A percentile compares a stretch with the other conserved stretches of the same genome.
phyloP scores from a whole-genome alignment of 2,888 invertebrate species.

The Masnerella sp. region DNA sequence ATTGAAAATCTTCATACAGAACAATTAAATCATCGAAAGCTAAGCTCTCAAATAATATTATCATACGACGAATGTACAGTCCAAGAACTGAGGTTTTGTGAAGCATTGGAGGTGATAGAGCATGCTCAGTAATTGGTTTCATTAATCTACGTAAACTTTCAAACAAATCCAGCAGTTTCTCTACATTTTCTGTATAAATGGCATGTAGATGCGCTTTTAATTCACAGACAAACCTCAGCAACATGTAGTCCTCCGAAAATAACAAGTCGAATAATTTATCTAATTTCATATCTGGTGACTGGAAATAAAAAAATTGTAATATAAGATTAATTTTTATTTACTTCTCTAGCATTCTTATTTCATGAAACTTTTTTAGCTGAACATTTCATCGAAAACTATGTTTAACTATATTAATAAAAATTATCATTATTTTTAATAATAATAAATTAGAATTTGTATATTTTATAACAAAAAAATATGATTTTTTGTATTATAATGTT shows the following conservation, averaged over 20 bases:
- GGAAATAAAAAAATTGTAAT: conserved; percentile 66
- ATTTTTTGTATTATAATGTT: background rate
- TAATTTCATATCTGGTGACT: conserved; percentile 88
- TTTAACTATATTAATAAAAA: background rate
- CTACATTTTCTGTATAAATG: conserved; percentile 80
- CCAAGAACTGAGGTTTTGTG: conserved; percentile 80
- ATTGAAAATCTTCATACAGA: conserved; percentile 84
- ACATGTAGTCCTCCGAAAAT: conserved; percentile 81
- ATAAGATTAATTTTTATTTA: too few species aligned
- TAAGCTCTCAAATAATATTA: conserved; percentile 89
- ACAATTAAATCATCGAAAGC: conserved; percentile 90
- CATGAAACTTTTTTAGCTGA: too few species aligned
- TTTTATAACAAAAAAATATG: background rate
- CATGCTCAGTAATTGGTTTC: conserved; percentile 76
- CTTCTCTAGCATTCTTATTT: too few species aligned
- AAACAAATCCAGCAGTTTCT: conserved; percentile 81
- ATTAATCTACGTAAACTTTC: conserved; percentile 83
- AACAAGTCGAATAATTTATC: conserved; percentile 83
- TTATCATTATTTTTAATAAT: background rate
- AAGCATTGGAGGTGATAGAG: conserved; percentile 66
- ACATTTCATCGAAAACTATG: too few species aligned
- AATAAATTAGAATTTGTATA: background rate
- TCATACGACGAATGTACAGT: conserved; percentile 88
- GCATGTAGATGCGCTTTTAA: conserved; percentile 81
- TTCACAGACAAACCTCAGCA: conserved; percentile 81